phyloP scores from a whole-genome alignment of 2,113 vertebrate genomes.

The Nycticryphes semicollaris region DNA sequence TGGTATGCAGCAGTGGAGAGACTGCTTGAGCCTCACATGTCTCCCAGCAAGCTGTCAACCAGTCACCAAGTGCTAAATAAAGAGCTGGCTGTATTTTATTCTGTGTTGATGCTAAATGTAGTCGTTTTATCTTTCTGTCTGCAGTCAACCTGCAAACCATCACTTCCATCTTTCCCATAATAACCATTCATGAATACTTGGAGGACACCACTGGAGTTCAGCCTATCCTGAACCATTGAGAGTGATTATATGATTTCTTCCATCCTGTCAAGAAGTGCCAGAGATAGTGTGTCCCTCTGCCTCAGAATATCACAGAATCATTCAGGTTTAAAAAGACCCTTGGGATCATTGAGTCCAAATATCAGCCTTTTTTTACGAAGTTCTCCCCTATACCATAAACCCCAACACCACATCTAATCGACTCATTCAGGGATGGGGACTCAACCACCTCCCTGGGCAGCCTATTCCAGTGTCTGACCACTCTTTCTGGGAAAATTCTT shows the following conservation, averaged over 20 bases:
- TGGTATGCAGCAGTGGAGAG: background rate
- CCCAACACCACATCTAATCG: too few relatives aligned
- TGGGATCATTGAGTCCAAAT: too few relatives aligned
- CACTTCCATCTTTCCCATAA: background rate
- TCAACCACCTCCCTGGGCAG: too few relatives aligned
- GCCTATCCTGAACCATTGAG: background rate
- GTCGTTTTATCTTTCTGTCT: background rate
- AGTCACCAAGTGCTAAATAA: background rate
- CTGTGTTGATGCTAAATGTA: background rate
- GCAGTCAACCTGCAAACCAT: background rate
- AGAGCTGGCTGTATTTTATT: background rate
- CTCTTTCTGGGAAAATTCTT: too few relatives aligned
- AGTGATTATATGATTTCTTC: background rate
- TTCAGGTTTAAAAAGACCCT: too few relatives aligned
- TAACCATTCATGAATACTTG: background rate
- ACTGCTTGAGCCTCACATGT: background rate
- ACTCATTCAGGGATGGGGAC: too few relatives aligned
- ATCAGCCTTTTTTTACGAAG: too few relatives aligned
- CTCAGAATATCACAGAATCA: background rate
- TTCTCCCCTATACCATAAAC: too few relatives aligned
- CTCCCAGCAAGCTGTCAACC: background rate
- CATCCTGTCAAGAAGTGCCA: background rate
- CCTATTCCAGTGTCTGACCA: too few relatives aligned
- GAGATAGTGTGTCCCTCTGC: rapidly evolving
- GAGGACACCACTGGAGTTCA: background rate